A percentile compares a stretch with the other conserved stretches of the same genome.
Conservation (phyloP, 2,888 invertebrate species). For the Agrochola litura region DNA sequence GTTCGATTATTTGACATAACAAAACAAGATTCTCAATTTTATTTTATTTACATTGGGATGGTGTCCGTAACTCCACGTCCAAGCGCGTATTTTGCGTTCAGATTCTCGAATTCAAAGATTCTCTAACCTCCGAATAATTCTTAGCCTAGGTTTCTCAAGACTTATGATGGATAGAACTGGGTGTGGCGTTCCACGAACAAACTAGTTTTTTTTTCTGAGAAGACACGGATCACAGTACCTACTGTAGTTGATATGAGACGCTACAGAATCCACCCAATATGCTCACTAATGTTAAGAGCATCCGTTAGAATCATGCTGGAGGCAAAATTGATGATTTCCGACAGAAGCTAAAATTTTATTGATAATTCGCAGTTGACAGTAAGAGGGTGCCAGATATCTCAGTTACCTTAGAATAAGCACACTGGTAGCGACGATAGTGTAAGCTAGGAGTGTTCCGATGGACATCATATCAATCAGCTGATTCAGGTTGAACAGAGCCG, state of each 20-base stretch:
- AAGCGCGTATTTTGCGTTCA: background rate
- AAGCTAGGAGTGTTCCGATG: constrained; percentile 97
- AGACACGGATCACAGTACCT: background rate
- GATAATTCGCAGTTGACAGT: background rate
- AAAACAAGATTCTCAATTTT: background rate
- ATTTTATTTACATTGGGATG: background rate
- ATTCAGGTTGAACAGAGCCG: constrained; percentile 96
- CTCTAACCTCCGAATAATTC: background rate
- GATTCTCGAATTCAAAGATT: background rate
- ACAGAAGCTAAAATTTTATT: background rate
- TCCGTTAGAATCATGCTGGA: background rate
- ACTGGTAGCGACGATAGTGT: constrained; percentile 97
- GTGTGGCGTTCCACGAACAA: background rate
- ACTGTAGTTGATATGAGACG: background rate
- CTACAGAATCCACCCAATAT: background rate
- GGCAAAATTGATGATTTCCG: background rate
- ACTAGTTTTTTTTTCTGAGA: background rate
- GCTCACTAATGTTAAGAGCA: background rate
- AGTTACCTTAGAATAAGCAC: constrained; percentile 95
- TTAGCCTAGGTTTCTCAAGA: background rate
- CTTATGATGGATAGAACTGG: background rate
- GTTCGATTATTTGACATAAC: background rate
- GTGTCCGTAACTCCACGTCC: background rate
- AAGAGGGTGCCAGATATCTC: background rate
- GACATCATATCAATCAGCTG: constrained; percentile 99